Evolutionary conservation across 2,797 vertebrate genomes (phyloP).

Genomic region (Falco columbarius): DNA sequence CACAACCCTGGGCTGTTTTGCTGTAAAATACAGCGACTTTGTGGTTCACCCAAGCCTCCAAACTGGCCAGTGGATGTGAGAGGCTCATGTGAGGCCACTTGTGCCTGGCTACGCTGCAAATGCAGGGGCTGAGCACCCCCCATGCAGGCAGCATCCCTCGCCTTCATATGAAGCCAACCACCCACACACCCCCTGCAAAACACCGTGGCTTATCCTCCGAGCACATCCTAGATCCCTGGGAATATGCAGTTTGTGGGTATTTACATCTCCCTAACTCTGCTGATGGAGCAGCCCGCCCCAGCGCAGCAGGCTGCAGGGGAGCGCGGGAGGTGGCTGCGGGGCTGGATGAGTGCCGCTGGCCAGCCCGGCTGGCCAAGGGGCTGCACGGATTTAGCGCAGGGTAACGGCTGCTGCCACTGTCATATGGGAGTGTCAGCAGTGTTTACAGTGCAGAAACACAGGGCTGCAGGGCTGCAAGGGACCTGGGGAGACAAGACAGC

Average conservation of each 20-base stretch:
- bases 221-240: accelerated
- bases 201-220: neutral
- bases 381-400: neutral
- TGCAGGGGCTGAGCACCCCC: neutral
- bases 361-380: neutral
- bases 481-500: neutral
- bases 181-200: too few relatives aligned
- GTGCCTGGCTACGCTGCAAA: neutral
- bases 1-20: neutral
- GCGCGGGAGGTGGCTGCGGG: accelerated
- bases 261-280: neutral
- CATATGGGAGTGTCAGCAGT: neutral
- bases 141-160: neutral
- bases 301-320: accelerated
- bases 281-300: neutral
- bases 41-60: neutral
- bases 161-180: accelerated
- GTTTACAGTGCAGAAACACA: neutral
- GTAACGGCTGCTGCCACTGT: neutral
- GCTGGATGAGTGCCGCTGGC: accelerated
- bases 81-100: neutral
- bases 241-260: accelerated
- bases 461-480: neutral
- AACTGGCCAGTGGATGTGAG: neutral
- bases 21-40: neutral